phyloP scores from a whole-genome alignment of 2,888 invertebrate genomes.

The Strigamia transsilvanica region DNA sequence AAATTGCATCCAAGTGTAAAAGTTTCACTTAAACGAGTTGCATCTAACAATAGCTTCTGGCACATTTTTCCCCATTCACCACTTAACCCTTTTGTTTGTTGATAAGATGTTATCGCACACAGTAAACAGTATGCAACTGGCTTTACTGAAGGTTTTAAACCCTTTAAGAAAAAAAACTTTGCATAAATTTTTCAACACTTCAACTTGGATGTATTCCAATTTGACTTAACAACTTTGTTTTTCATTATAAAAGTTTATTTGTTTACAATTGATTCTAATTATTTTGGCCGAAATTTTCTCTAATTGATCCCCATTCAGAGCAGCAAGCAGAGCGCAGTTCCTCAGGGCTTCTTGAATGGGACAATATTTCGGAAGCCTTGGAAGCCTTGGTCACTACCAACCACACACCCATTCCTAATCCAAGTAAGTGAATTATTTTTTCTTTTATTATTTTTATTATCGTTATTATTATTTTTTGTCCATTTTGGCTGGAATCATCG shows the following conservation, averaged over 20 bases:
- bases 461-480: neutral
- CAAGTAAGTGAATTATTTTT: slow-evolving; percentile 72
- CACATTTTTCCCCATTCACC: slow-evolving; percentile 26
- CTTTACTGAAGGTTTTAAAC: neutral
- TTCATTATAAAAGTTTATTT: neutral
- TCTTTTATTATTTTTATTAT: neutral
- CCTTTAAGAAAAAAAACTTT: neutral
- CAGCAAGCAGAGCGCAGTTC: slow-evolving; percentile 70
- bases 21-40: slow-evolving; percentile 7
- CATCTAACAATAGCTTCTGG: slow-evolving; percentile 25
- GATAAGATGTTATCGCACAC: slow-evolving; percentile 27
- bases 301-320: slow-evolving; percentile 24
- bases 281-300: neutral
- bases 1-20: slow-evolving; percentile 11
- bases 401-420: slow-evolving; percentile 94
- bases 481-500: neutral
- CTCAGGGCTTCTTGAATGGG: slow-evolving; percentile 94
- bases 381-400: slow-evolving; percentile 96
- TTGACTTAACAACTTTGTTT: neutral
- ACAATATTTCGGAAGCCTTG: slow-evolving; percentile 87
- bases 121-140: neutral
- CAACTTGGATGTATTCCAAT: neutral
- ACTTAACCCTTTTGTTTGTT: slow-evolving; percentile 15
- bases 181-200: slow-evolving; percentile 26
- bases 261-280: neutral